Conservation (phyloP, 1,140 invertebrate species). For the Drosophila bipectinata region DNA sequence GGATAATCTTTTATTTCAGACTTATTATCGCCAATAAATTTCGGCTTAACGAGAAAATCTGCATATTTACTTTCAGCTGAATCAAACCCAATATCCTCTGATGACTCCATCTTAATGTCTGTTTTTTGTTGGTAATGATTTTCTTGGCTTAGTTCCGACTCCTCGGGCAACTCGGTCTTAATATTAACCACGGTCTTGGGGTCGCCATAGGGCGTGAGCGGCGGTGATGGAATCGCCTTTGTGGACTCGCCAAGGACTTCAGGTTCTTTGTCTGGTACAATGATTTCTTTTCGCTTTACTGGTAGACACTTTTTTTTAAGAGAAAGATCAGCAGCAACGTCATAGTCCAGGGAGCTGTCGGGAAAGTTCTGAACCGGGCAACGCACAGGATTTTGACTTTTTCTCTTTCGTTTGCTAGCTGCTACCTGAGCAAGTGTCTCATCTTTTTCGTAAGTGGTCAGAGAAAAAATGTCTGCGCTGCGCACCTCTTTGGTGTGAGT, state of each 20-base stretch:
- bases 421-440: constrained; percentile 47
- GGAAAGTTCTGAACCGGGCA: constrained; percentile 86
- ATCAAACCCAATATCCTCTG: constrained; percentile 62
- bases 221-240: constrained; percentile 81
- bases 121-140: constrained; percentile 27
- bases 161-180: constrained; percentile 51
- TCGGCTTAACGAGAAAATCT: constrained; percentile 56
- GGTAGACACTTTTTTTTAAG: constrained; percentile 65
- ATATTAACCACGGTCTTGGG: constrained; percentile 28
- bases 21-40: constrained; percentile 47
- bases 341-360: constrained; percentile 85
- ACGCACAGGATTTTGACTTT: constrained; percentile 95
- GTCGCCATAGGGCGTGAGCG: constrained; percentile 65
- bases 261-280: constrained; percentile 55
- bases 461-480: constrained; percentile 27
- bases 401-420: constrained; percentile 91
- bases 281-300: constrained; percentile 2
- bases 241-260: constrained; percentile 59
- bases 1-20: neutral
- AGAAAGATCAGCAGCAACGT: constrained; percentile 84
- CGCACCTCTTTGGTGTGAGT: constrained; percentile 87
- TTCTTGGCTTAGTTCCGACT: constrained; percentile 3
- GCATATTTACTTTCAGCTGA: constrained; percentile 72
- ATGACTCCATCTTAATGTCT: constrained; percentile 71
- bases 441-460: constrained; percentile 76